A percentile compares a stretch with the other conserved stretches of the same genome.
phyloP scores from a whole-genome alignment of 2,113 vertebrate genomes.

The Mirounga angustirostris region DNA sequence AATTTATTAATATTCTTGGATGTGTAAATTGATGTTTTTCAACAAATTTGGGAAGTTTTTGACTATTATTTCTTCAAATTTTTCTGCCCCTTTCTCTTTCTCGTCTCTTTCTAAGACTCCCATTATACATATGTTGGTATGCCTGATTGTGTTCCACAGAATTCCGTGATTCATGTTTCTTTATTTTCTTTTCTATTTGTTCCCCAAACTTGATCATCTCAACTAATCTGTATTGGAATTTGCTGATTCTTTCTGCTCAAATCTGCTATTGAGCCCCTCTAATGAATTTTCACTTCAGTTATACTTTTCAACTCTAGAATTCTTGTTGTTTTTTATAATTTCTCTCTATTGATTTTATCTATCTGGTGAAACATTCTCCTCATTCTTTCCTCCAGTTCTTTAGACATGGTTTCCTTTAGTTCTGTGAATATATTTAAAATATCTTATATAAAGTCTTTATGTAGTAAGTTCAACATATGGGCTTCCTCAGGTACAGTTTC shows the following conservation, averaged over 20 bases:
- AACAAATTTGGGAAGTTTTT: slow-evolving; percentile 14
- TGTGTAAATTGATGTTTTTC: background rate
- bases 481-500: background rate
- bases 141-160: background rate
- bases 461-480: background rate
- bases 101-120: background rate
- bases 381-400: slow-evolving; percentile 16
- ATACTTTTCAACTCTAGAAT: slow-evolving; percentile 13
- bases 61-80: background rate
- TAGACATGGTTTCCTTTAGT: background rate
- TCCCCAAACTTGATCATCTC: background rate
- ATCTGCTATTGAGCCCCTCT: background rate
- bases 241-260: slow-evolving; percentile 16
- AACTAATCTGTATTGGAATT: background rate
- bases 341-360: background rate
- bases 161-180: background rate
- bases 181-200: background rate
- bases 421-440: slow-evolving; percentile 33
- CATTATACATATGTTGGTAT: background rate
- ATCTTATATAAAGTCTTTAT: slow-evolving; percentile 26
- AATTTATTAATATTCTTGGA: slow-evolving; percentile 16
- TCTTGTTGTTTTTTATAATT: background rate
- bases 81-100: background rate
- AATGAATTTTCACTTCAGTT: background rate
- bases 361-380: background rate